phyloP scores from a whole-genome alignment of 2,888 invertebrate species.

The Blera fallax region DNA sequence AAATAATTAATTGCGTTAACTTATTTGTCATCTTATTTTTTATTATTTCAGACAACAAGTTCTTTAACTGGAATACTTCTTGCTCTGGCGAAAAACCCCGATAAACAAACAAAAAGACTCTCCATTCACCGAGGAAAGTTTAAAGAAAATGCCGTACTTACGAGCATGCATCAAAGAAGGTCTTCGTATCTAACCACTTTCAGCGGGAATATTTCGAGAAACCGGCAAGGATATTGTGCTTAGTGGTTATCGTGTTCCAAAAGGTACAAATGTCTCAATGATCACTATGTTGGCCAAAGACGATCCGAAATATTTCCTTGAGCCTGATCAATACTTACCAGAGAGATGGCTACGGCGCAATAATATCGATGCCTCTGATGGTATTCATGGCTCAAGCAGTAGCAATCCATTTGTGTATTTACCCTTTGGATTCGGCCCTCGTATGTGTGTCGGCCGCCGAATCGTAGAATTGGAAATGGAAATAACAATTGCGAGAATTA shows the following conservation, averaged over 20 bases:
- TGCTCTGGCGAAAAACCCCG: constrained; percentile 84
- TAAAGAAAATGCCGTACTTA: constrained; percentile 84
- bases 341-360: constrained; percentile 14
- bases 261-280: constrained; percentile 87
- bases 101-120: constrained; percentile 84
- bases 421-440: constrained; percentile 87
- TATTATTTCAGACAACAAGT: constrained; percentile 76
- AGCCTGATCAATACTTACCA: constrained; percentile 78
- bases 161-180: constrained; percentile 89
- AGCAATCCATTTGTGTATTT: constrained; percentile 73
- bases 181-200: constrained; percentile 85
- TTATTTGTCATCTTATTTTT: too few species aligned
- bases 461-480: constrained; percentile 88
- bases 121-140: constrained; percentile 81
- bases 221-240: constrained; percentile 84
- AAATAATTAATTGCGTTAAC: not conserved
- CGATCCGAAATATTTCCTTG: constrained; percentile 84
- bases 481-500: constrained; percentile 81
- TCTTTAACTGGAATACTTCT: constrained; percentile 75
- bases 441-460: constrained; percentile 87
- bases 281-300: constrained; percentile 83
- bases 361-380: not conserved
- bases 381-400: not conserved
- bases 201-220: constrained; percentile 83
- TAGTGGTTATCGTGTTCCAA: constrained; percentile 86